Conservation (phyloP, 2,888 invertebrate genomes). For the Drosophila kanekoi region DNA sequence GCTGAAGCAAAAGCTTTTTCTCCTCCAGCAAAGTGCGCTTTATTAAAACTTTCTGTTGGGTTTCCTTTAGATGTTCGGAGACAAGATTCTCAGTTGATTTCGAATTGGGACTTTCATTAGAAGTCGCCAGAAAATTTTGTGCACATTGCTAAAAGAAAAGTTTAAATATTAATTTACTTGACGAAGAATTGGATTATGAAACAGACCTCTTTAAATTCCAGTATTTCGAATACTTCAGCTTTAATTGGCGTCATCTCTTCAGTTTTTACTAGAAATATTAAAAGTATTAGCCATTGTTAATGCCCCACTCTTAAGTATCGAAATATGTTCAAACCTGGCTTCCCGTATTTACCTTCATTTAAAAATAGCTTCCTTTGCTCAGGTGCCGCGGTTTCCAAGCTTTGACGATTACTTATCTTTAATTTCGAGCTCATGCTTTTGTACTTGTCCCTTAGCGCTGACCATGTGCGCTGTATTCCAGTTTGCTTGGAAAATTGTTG, state of each 20-base stretch:
- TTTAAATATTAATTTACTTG: no score
- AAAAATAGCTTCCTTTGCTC: no score
- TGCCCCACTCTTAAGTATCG: no score
- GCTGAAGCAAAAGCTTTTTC: slow-evolving; percentile 1
- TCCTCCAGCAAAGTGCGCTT: neutral
- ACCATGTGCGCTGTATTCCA: neutral
- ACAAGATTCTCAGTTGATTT: no score
- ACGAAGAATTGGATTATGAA: neutral
- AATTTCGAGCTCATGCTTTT: neutral
- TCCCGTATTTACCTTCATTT: no score
- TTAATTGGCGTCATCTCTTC: neutral
- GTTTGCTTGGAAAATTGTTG: slow-evolving; percentile 1
- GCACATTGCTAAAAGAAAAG: neutral
- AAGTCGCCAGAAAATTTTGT: neutral
- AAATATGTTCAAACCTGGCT: no score
- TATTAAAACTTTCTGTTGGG: neutral
- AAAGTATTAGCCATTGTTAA: neutral
- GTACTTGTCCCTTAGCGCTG: neutral
- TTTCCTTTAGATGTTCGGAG: neutral
- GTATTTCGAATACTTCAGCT: slow-evolving; percentile 9
- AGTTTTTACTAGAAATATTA: neutral
- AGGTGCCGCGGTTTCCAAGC: no score
- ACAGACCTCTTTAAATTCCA: slow-evolving; percentile 11
- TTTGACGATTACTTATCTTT: no score
- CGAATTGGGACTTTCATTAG: neutral